phyloP scores from a whole-genome alignment of 2,113 vertebrate species.

The Mastomys natalensis region DNA sequence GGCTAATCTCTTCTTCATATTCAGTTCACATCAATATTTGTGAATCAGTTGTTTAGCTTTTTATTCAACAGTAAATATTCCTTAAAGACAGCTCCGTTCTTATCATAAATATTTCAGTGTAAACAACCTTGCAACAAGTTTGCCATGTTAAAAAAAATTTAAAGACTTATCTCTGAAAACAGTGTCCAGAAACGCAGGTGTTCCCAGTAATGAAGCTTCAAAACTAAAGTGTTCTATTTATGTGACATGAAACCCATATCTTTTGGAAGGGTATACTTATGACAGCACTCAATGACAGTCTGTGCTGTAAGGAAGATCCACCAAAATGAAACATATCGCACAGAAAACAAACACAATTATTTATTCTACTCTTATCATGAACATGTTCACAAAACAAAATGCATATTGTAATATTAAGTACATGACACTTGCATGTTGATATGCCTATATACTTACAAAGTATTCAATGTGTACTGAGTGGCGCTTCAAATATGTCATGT shows the following conservation, averaged over 20 bases:
- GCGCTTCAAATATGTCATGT: slow-evolving; percentile 90
- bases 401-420: slow-evolving; percentile 92
- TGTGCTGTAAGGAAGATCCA: slow-evolving; percentile 68
- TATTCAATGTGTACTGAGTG: slow-evolving; percentile 92
- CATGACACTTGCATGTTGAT: slow-evolving; percentile 92
- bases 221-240: slow-evolving; percentile 70
- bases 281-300: slow-evolving; percentile 60
- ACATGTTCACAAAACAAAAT: slow-evolving; percentile 87
- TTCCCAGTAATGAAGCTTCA: slow-evolving; percentile 72
- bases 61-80: slow-evolving; percentile 72
- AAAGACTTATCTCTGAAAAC: slow-evolving; percentile 81
- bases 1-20: slow-evolving; percentile 67
- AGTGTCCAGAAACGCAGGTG: slow-evolving; percentile 67
- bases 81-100: slow-evolving; percentile 78
- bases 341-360: slow-evolving; percentile 78
- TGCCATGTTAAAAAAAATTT: slow-evolving; percentile 78
- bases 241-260: slow-evolving; percentile 64
- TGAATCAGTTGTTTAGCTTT: slow-evolving; percentile 77
- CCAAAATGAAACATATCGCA: slow-evolving; percentile 85
- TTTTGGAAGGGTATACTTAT: slow-evolving; percentile 80
- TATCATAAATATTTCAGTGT: slow-evolving; percentile 70
- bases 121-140: slow-evolving; percentile 73
- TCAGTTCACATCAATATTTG: slow-evolving; percentile 70
- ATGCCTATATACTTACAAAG: slow-evolving; percentile 92
- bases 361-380: slow-evolving; percentile 78